phyloP scores from a whole-genome alignment of 2,113 vertebrate genomes.

The Stegostoma tigrinum region DNA sequence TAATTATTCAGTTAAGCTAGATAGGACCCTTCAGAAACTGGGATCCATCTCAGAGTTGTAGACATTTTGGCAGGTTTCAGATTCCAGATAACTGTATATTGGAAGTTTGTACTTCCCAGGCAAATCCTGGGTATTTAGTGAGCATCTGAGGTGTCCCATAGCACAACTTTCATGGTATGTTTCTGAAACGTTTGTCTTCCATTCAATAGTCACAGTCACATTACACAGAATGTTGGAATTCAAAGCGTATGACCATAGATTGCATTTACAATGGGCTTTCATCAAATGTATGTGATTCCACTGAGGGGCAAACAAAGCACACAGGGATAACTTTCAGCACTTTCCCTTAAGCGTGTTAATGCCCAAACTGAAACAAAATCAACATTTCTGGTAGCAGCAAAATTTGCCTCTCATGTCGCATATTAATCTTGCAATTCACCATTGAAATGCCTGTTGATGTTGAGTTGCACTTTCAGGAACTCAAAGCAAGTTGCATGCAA shows the following conservation, averaged over 20 bases:
- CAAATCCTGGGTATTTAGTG: no score
- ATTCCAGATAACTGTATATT: no score
- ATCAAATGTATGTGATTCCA: no score
- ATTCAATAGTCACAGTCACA: not conserved
- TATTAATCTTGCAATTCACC: not conserved
- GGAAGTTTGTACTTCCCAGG: no score
- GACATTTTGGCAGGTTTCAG: no score
- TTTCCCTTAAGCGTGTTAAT: not conserved
- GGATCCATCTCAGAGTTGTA: no score
- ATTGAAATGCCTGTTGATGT: not conserved
- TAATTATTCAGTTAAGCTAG: no score
- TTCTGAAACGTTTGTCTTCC: no score
- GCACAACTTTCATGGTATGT: no score
- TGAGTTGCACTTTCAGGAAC: not conserved
- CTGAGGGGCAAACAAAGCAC: not conserved
- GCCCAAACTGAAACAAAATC: not conserved
- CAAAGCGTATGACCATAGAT: not conserved
- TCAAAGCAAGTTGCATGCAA: not conserved
- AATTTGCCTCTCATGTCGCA: not conserved
- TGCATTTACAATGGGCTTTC: not conserved
- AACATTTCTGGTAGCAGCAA: not conserved
- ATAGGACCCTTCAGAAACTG: no score
- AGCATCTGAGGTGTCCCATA: no score
- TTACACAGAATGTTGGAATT: not conserved
- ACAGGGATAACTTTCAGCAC: not conserved